Conservation (phyloP, 2,113 vertebrate species). For the Cyphomyrus plagiostoma region DNA sequence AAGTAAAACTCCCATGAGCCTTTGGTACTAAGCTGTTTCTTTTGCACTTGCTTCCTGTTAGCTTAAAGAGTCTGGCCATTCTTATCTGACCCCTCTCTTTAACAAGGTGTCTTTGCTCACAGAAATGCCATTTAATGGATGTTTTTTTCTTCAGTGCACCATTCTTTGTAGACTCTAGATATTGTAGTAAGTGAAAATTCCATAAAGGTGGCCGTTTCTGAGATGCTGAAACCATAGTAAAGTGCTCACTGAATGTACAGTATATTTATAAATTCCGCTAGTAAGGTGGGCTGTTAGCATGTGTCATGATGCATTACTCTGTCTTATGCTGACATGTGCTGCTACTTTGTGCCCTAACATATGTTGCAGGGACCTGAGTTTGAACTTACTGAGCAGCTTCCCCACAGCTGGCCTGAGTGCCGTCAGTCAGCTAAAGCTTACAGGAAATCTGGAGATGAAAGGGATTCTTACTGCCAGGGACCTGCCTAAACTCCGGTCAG, state of each 20-base stretch:
- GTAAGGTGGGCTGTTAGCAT: not conserved
- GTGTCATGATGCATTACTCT: not conserved
- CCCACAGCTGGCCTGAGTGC: slow-evolving; percentile 72
- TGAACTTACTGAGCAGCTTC: slow-evolving; percentile 74
- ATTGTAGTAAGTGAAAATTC: not conserved
- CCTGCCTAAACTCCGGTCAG: slow-evolving; percentile 82
- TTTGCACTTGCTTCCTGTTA: not conserved
- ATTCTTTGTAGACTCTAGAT: not conserved
- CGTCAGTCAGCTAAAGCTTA: slow-evolving; percentile 85
- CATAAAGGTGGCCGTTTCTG: not conserved
- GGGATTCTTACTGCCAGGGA: slow-evolving; percentile 74
- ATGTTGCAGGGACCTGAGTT: slow-evolving; percentile 77
- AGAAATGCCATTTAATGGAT: not conserved
- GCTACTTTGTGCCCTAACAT: not conserved
- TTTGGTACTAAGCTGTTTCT: not conserved
- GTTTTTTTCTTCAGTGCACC: not conserved
- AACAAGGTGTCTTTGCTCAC: not conserved
- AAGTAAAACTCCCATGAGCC: too few species aligned
- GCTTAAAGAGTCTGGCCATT: not conserved
- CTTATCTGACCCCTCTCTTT: not conserved
- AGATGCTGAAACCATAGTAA: not conserved
- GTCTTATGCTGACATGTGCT: not conserved
- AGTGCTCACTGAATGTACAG: not conserved
- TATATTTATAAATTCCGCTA: not conserved
- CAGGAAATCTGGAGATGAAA: slow-evolving; percentile 80